Conservation (phyloP, 1,140 invertebrate species). For the Euura saliciscinereae region DNA sequence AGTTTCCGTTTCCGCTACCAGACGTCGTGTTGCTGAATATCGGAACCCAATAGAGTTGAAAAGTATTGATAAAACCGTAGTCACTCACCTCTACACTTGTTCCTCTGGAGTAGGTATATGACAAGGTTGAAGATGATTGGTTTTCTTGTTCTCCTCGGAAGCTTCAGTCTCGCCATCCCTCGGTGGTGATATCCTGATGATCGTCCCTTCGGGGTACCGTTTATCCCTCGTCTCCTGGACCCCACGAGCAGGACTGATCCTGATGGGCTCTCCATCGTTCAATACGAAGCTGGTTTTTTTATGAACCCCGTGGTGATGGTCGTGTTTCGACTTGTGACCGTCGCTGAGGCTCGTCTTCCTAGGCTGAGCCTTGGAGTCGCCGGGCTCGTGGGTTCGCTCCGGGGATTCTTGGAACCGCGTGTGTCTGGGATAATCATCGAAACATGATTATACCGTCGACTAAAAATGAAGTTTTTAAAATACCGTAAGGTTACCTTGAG, state of each 20-base stretch:
- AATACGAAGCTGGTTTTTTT: slow-evolving; percentile 39
- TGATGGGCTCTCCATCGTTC: slow-evolving; percentile 21
- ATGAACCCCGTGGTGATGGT: slow-evolving; percentile 6
- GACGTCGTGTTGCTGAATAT: too few relatives aligned
- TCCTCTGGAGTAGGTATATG: slow-evolving; percentile 25
- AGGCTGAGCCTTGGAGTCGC: slow-evolving; percentile 11
- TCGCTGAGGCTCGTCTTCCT: slow-evolving; percentile 33
- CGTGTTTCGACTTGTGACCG: slow-evolving; percentile 20
- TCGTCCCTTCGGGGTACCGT: neutral
- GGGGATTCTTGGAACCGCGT: slow-evolving; percentile 28
- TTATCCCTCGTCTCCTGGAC: neutral
- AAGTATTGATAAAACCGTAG: neutral
- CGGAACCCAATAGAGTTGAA: neutral
- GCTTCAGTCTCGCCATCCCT: slow-evolving; percentile 22
- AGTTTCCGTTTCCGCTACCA: too few relatives aligned
- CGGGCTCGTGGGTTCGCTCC: slow-evolving; percentile 22
- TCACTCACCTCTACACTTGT: slow-evolving; percentile 37
- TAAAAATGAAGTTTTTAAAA: neutral
- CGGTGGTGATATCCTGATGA: slow-evolving; percentile 25
- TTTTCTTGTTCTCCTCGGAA: slow-evolving; percentile 20
- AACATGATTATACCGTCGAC: neutral
- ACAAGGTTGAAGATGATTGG: slow-evolving; percentile 29
- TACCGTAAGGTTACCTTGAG: slow-evolving; percentile 26
- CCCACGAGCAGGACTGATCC: neutral
- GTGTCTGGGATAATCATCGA: slow-evolving; percentile 25